Conservation (phyloP, 2,888 invertebrate species). For the Tiliacea citrago region DNA sequence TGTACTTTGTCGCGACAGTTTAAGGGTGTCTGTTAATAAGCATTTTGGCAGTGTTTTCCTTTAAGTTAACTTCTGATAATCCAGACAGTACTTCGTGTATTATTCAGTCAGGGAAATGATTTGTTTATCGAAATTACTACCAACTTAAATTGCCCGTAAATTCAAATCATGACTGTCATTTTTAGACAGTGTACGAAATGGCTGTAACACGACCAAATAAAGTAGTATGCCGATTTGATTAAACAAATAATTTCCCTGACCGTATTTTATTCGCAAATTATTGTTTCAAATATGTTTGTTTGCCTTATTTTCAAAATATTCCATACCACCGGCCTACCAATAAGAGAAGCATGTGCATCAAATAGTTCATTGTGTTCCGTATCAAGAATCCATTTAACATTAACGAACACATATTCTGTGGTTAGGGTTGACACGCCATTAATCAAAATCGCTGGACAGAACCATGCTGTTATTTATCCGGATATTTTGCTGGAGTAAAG, state of each 20-base stretch:
- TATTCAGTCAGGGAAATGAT: not conserved
- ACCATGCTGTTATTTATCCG: not conserved
- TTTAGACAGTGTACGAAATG: not conserved
- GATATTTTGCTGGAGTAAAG: slow-evolving; percentile 5
- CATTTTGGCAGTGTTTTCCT: not conserved
- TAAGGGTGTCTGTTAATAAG: slow-evolving; percentile 1
- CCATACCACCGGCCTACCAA: not conserved
- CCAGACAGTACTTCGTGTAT: not conserved
- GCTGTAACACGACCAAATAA: not conserved
- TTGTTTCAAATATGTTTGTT: not conserved
- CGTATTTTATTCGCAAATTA: not conserved
- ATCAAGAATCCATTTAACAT: slow-evolving; percentile 51
- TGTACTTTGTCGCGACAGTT: slow-evolving; percentile 1
- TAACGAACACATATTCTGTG: slow-evolving; percentile 22
- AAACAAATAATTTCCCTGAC: too few relatives aligned
- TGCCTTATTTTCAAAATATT: not conserved
- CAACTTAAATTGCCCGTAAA: not conserved
- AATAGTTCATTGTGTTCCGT: slow-evolving; percentile 27
- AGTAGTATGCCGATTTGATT: not conserved
- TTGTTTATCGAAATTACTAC: not conserved
- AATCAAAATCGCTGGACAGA: slow-evolving; percentile 15
- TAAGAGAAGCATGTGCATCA: slow-evolving; percentile 9
- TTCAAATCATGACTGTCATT: not conserved
- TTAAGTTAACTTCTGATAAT: not conserved
- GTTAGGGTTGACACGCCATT: slow-evolving; percentile 43